A percentile compares a stretch with the other conserved stretches of the same genome.
Evolutionary conservation across 2,888 invertebrate genomes (phyloP).

Genomic region (Nudaria mundana): DNA sequence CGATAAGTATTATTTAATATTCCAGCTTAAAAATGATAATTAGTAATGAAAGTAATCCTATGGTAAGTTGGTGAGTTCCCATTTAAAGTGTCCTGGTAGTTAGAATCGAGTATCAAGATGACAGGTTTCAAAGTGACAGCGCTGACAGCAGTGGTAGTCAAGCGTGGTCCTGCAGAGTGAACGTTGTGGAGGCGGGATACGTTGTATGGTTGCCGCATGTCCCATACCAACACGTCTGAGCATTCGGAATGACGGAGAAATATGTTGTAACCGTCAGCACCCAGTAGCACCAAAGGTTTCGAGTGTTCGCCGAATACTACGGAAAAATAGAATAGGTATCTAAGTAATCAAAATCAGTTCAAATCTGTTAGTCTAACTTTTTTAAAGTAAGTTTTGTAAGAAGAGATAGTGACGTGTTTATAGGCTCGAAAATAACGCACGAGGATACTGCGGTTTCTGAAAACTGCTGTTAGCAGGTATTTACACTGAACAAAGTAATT

Average conservation of each 20-base stretch:
- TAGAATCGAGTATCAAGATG: constrained; percentile 82
- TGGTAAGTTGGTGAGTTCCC: constrained; percentile 60
- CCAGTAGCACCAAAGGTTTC: constrained; percentile 50
- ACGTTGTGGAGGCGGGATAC: constrained; percentile 67
- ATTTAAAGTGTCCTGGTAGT: constrained; percentile 82
- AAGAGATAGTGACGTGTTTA: too few relatives aligned
- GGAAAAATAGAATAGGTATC: constrained; percentile 20
- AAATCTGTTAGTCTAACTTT: too few relatives aligned
- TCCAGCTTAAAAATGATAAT: constrained; percentile 12
- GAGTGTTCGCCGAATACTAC: constrained; percentile 54
- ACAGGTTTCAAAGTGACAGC: constrained; percentile 73
- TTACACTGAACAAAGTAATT: too few relatives aligned
- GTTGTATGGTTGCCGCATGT: constrained; percentile 67
- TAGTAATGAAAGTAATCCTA: constrained; percentile 51
- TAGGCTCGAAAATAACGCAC: too few relatives aligned
- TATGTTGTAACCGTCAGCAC: constrained; percentile 47
- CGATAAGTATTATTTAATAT: too few relatives aligned
- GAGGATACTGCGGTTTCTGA: too few relatives aligned
- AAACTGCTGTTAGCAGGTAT: too few relatives aligned
- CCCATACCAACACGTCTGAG: constrained; percentile 82
- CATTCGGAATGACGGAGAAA: constrained; percentile 80
- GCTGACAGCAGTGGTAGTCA: constrained; percentile 79
- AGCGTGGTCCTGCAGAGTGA: constrained; percentile 72
- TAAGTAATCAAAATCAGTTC: too few relatives aligned
- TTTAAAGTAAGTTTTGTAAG: too few relatives aligned